Percentiles rank a stretch among this genome's conserved stretches.
Conservation (phyloP, 1,140 invertebrate genomes). For the Zophobas atratus region DNA sequence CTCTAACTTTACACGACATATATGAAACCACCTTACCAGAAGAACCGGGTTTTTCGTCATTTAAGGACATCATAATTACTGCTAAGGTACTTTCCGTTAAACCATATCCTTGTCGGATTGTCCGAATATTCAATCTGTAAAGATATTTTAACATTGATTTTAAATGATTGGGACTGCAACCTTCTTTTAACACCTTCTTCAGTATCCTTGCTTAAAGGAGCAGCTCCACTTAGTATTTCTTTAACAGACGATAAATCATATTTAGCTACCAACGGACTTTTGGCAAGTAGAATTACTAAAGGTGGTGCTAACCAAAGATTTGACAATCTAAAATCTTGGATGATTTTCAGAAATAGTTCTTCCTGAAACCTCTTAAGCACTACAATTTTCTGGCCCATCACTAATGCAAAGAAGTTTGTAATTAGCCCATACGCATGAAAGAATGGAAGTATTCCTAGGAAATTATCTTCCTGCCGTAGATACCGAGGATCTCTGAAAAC, state of each 20-base stretch:
- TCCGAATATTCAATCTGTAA: conserved; percentile 10
- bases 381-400: conserved; percentile 55
- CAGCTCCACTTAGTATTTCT: conserved; percentile 68
- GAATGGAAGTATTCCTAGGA: conserved; percentile 60
- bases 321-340: conserved; percentile 52
- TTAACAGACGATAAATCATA: conserved; percentile 67
- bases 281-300: conserved; percentile 52
- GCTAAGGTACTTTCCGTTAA: conserved; percentile 48
- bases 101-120: conserved; percentile 49
- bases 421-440: conserved; percentile 60
- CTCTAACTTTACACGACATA: conserved; percentile 74
- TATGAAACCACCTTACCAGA: conserved; percentile 68
- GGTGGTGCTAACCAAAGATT: conserved; percentile 51
- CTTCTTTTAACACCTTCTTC: conserved; percentile 46
- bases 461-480: neutral
- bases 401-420: conserved; percentile 46
- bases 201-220: conserved; percentile 66
- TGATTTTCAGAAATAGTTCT: conserved; percentile 61
- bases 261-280: conserved; percentile 59
- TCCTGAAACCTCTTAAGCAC: conserved; percentile 73
- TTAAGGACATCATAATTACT: conserved; percentile 24
- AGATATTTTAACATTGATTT: neutral
- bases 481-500: conserved; percentile 53
- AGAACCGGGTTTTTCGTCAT: conserved; percentile 41
- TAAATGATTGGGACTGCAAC: conserved; percentile 11